phyloP scores from a whole-genome alignment of 2,888 invertebrate species.

The Brachypalpus laphriformis region DNA sequence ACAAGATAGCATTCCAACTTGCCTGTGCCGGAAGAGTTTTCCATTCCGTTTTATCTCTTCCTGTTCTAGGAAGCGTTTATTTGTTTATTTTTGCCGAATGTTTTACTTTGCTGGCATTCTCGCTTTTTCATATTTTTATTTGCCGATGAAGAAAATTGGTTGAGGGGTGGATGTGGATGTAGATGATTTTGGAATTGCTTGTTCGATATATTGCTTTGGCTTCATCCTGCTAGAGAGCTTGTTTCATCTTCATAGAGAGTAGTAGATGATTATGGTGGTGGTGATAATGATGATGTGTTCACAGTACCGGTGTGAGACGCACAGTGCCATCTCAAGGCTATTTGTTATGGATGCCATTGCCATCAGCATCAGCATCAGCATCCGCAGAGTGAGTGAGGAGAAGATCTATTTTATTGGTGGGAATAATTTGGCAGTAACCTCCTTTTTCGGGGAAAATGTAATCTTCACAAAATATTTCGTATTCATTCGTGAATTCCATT shows the following conservation, averaged over 20 bases:
- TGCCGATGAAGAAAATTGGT: slow-evolving; percentile 37
- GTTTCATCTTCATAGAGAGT: neutral
- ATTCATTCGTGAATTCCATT: slow-evolving; percentile 17
- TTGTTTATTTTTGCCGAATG: slow-evolving; percentile 68
- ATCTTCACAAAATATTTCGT: slow-evolving; percentile 16
- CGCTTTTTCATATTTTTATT: slow-evolving; percentile 64
- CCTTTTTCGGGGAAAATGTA: slow-evolving; percentile 25
- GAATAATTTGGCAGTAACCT: slow-evolving; percentile 42
- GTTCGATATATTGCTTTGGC: slow-evolving; percentile 45
- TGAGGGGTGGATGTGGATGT: neutral
- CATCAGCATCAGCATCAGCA: slow-evolving; percentile 21
- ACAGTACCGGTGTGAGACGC: neutral
- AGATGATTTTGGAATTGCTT: slow-evolving; percentile 14
- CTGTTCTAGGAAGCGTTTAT: slow-evolving; percentile 66
- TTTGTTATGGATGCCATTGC: slow-evolving; percentile 50
- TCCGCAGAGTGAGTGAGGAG: neutral
- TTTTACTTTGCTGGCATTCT: slow-evolving; percentile 61
- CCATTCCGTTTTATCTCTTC: slow-evolving; percentile 69
- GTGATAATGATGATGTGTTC: slow-evolving; percentile 60
- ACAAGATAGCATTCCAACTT: slow-evolving; percentile 41
- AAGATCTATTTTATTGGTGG: slow-evolving; percentile 49
- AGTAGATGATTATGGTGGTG: slow-evolving; percentile 42
- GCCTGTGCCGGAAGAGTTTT: slow-evolving; percentile 61
- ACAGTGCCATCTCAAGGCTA: slow-evolving; percentile 29
- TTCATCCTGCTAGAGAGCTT: neutral